Base-by-base conservation (phyloP, 2,113 vertebrate genomes). In the Ophthalmolycus amberensis region DNA sequence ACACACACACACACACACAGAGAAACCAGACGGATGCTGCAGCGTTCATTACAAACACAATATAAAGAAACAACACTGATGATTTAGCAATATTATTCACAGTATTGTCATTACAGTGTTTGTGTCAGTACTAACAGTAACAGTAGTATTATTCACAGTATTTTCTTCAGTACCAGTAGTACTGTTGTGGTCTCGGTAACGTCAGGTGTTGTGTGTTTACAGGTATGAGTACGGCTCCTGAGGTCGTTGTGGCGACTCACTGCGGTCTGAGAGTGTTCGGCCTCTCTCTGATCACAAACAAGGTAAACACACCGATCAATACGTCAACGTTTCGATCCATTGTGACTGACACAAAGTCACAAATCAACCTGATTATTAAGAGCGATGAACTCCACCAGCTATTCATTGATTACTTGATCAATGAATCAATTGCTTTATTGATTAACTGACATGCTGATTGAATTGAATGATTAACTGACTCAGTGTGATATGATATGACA, bases 141-240 rank as follows among this genome's bases (percentile, higher is more conserved):
- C 16, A 67, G 16, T 2, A 25, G 32, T 71, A 42, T 25, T 58
- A 58, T 25, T 54, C 20, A 54, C n/a, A 44, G 37, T 58, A 25
- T 32, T 25, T 9, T 42, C 9, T 4, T 5, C 14, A 9, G 52
- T 77, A 40, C 9, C 60, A 37, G 16, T 37, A 22, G 32, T 63
- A 37, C 29, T n/a, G 54, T 29, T 20, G 22, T 60, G 22, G 59
- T 46, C 1, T 29, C 20, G 9, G 2, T 77, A 18, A 79, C 50
- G 3, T 60, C 1, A 22, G 3, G 15, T 58, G 40, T 80, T 46
- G 22, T 75, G 25, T 71, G 29, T 83, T 75, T 72, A 5, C 85
- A 96, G 96, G 96, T 27, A 96, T 96, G 96, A 96, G 96, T 66
- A 96, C 96, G 1, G 95, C 92, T 6, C 93, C 96, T 0, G 96